Percentiles rank a stretch among this genome's conserved stretches.
These are phyloP conservation scores for Varanus komodoensis DNA, from an alignment of 2,113 vertebrate genomes.

Conservation along the genomic window DNA sequence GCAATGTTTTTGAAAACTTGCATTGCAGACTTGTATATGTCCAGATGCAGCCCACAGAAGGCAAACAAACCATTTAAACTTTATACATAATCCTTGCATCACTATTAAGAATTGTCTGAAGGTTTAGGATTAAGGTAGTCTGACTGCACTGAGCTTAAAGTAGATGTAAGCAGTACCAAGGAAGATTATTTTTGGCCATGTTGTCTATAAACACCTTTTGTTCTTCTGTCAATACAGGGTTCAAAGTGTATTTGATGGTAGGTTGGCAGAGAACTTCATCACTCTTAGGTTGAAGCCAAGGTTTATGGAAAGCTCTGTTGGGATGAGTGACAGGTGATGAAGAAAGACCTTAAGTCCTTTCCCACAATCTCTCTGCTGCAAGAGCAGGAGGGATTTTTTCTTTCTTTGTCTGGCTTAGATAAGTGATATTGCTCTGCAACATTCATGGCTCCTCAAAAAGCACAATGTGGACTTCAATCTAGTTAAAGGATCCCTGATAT, in stretches of 20 bases:
- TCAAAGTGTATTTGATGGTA: constrained; percentile 51
- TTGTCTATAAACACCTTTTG: constrained; percentile 37
- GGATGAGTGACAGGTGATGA: constrained; percentile 19
- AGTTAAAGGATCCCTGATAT: not conserved
- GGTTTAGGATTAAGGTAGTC: constrained; percentile 52
- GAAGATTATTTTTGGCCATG: constrained; percentile 25
- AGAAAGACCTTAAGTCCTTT: constrained; percentile 22
- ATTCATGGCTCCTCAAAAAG: constrained; percentile 1
- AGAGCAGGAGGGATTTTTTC: constrained; percentile 52
- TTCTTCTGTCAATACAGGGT: constrained; percentile 61
- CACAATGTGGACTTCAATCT: constrained; percentile 13
- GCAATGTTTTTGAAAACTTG: constrained; percentile 67
- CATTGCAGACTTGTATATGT: constrained; percentile 65
- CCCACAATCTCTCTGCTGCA: constrained; percentile 13
- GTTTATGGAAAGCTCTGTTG: constrained; percentile 24
- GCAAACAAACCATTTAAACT: constrained; percentile 69
- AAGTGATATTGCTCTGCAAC: not conserved
- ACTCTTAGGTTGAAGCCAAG: constrained; percentile 43
- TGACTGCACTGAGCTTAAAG: constrained; percentile 65
- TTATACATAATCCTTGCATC: constrained; percentile 60
- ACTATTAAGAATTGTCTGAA: constrained; percentile 61
- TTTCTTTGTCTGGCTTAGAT: constrained; percentile 42
- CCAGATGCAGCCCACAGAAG: constrained; percentile 68
- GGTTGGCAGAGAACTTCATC: constrained; percentile 49
- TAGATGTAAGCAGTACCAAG: constrained; percentile 50